Base-by-base conservation (phyloP, 1,140 invertebrate genomes). In the Condylostylus longicornis region DNA sequence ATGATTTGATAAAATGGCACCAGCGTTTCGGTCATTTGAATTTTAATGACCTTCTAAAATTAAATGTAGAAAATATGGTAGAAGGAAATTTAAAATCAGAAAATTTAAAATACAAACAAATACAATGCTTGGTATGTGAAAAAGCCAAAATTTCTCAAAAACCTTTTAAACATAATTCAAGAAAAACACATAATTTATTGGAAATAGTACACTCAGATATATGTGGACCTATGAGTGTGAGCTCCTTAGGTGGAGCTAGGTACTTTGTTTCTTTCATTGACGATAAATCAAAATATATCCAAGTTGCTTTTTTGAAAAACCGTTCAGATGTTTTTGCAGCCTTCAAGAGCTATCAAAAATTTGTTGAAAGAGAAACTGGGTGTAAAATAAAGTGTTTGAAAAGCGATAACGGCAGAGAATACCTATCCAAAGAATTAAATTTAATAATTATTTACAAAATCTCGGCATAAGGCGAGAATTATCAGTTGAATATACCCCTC, bases 151-250 rank as follows among this genome's bases (percentile, higher is more conserved):
- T 21, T 9, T 20, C 9, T 14, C 18, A 18, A 22, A 13, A 23
- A 12, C 35, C 40, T 4, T 37, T 29, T 6, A 10, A 28, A 28
- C 8, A 33, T 10, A 28, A 8, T 6, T 13, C 25, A 3, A n/a
- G 25, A 18, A 34, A 33, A 8, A 8, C 20, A 12, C 10, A 32
- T 13, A 22, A 42, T 13, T 17, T 40, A 14, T 25, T 43, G 10
- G 58, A 65, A 36, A 18, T 64, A n/a, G 54, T 67, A 21, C 60
- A 65, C 42, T 45, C 45, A 7, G 63, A 69, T 51, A 43, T 63
- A 1, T 62, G 61, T 39, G 64, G 63, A 2, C 61, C 63, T 9
- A 64, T 69, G 51, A 41, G 58, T 19, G 41, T 35, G n/a, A 35
- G 34, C 10, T 65, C 61, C 1, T 17, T 58, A 14, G 47, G 49